Conservation (phyloP, 2,888 invertebrate species). For the Trachelus troglodyta region DNA sequence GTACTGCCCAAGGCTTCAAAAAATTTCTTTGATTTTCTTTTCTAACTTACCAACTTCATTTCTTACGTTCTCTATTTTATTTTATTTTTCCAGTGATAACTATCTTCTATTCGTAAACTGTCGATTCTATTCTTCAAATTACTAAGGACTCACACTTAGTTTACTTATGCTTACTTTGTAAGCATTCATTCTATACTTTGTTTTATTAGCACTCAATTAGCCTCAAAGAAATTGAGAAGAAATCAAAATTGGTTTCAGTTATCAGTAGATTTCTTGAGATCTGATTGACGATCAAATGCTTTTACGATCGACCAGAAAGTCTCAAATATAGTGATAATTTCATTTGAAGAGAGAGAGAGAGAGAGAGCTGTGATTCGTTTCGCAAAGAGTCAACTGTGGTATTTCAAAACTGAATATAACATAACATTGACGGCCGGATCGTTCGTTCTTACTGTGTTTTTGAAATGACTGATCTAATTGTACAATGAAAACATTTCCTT, state of each 20-base stretch:
- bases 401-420: neutral
- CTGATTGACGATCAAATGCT: neutral
- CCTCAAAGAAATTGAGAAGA: neutral
- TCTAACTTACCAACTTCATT: neutral
- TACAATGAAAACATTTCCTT: neutral
- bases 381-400: neutral
- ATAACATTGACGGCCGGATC: neutral
- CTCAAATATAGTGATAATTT: neutral
- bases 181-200: neutral
- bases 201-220: neutral
- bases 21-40: slow-evolving; percentile 21
- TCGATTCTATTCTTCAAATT: neutral
- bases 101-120: neutral
- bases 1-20: neutral
- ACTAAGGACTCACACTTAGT: neutral
- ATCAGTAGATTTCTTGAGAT: neutral
- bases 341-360: neutral
- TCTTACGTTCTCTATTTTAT: neutral
- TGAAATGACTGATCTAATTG: neutral
- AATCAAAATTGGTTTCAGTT: neutral
- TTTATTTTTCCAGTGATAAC: neutral
- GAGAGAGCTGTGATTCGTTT: neutral
- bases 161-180: neutral
- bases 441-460: neutral
- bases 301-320: too few species aligned